Evolutionary conservation across 2,113 vertebrate species (phyloP), one percentile per base, ranked within the genome.

Genomic region (Opisthocomus hoazin): DNA sequence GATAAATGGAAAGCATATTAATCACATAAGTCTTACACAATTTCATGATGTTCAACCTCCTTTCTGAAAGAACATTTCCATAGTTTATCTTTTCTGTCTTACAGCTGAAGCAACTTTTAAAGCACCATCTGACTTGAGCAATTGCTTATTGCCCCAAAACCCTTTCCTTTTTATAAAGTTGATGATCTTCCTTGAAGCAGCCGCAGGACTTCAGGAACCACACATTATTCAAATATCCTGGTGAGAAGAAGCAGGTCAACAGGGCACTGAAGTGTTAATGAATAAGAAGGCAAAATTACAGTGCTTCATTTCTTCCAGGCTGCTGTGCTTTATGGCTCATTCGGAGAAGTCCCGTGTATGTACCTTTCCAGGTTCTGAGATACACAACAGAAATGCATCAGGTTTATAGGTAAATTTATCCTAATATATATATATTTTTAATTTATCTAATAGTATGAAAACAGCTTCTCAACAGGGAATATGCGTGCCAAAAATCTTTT

Each of bases 261-360:
- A n/a, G 66, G 89, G 60, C 65, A 51, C 12, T 75, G 89, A 90
- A 77, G 36, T 86, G 58, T 85, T 85, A 85, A 84, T 64, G 82
- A 96, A 92, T 69, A 90, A 92, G 69, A 93, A 79, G 39, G 37
- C 27, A 78, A 84, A 97, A 92, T 91, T 76, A 45, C 39, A 75
- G 54, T 89, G 36, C 39, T 80, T 89, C 36, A 58, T 91, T 91
- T 92, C 75, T 94, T 83, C 71, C 26, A 61, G 43, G 74, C 66
- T 84, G 27, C 85, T 81, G 53, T 92, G 71, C 91, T 84, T 68
- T 81, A 48, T 94, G 81, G 41, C 53, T 91, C 16, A 68, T 77
- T 91, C 50, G 82, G 74, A 69, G 63, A 94, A 86, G 26, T 69
- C 53, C 11, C 84, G n/a, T 43, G 39, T 81, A 1, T 46, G 9